Evolutionary conservation across 2,797 vertebrate species (phyloP).

Genomic region (Bovichtus diacanthus): DNA sequence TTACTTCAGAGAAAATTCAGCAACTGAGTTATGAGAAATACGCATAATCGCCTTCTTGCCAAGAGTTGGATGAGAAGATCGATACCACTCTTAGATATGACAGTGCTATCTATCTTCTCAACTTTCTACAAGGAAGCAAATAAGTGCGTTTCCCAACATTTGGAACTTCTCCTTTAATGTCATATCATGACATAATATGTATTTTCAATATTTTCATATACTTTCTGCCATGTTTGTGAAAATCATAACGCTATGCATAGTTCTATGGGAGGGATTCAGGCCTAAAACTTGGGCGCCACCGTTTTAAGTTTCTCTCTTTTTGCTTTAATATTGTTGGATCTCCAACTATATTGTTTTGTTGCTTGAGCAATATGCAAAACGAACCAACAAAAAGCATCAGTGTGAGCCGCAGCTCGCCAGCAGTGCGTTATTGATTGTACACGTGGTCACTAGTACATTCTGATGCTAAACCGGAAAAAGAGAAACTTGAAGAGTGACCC

Average conservation of each 20-base stretch:
- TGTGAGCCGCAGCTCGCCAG: slow-evolving; percentile 16
- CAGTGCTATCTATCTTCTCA: background rate
- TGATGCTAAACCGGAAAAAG: slow-evolving; percentile 56
- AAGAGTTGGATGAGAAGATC: background rate
- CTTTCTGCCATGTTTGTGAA: slow-evolving; percentile 31
- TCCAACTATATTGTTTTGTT: slow-evolving; percentile 20
- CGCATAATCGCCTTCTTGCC: slow-evolving; percentile 4
- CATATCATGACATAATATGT: slow-evolving; percentile 24
- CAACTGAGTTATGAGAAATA: slow-evolving; percentile 27
- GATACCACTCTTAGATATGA: background rate
- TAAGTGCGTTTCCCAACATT: background rate
- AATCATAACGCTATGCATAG: slow-evolving; percentile 73
- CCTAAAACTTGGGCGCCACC: slow-evolving; percentile 53
- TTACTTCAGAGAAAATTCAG: slow-evolving; percentile 34
- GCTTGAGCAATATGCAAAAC: slow-evolving; percentile 25
- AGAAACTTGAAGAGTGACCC: slow-evolving; percentile 63
- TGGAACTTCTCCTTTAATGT: slow-evolving; percentile 4
- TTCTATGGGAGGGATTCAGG: slow-evolving; percentile 71
- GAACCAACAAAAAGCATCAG: slow-evolving; percentile 23
- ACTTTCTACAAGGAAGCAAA: slow-evolving; percentile 20
- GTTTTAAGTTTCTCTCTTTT: slow-evolving; percentile 50
- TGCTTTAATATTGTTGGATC: slow-evolving; percentile 5
- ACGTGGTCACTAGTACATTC: slow-evolving; percentile 43
- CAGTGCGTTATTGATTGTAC: slow-evolving; percentile 56
- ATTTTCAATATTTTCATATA: slow-evolving; percentile 13